Evolutionary conservation across 2,113 vertebrate species (phyloP), one percentile per base, ranked within the genome.

Genomic region (Alectura lathami): DNA sequence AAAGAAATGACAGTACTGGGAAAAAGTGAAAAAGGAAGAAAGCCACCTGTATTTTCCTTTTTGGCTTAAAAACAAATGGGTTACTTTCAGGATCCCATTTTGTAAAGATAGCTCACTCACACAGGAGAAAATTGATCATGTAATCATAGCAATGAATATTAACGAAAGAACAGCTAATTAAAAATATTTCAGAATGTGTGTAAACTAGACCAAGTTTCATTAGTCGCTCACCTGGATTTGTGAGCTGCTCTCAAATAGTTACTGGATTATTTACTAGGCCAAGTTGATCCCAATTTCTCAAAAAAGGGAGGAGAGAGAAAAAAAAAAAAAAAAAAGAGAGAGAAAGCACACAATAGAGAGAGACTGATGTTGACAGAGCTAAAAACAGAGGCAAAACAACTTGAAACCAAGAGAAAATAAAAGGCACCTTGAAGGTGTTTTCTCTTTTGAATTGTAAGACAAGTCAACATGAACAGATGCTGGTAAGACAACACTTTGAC

Each of bases 391-490:
- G 45, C 30, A 51, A 83, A 77, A 70, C 60, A 86, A 60, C 90
- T 87, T 80, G 67, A 94, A 93, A 73, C 53, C 38, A n/a, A 24
- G 5, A 79, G 34, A 79, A 95, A 94, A 93, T 50, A 86, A 76
- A 93, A 94, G 89, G 48, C 51, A 53, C 50, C 85, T 83, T 88
- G 82, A 94, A 87, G 27, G 13, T 89, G 45, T 79, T 91, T 90
- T 94, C 56, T 64, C 91, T 86, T 96, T 88, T 97, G 88, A 92
- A 92, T 92, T 78, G 38, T 74, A 86, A 89, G 77, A 73, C 69
- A 86, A 96, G 88, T 83, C 89, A 90, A 68, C 63, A 53, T 7
- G 84, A 93, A 82, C 93, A 96, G 84, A 90, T 90, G 77, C 90
- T 94, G 73, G 42, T 34, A 81, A 95, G 92, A 86, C 77, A 94